A percentile compares a stretch with the other conserved stretches of the same genome.
phyloP scores from a whole-genome alignment of 1,140 invertebrate genomes.

The Hydropsyche tenuis region DNA sequence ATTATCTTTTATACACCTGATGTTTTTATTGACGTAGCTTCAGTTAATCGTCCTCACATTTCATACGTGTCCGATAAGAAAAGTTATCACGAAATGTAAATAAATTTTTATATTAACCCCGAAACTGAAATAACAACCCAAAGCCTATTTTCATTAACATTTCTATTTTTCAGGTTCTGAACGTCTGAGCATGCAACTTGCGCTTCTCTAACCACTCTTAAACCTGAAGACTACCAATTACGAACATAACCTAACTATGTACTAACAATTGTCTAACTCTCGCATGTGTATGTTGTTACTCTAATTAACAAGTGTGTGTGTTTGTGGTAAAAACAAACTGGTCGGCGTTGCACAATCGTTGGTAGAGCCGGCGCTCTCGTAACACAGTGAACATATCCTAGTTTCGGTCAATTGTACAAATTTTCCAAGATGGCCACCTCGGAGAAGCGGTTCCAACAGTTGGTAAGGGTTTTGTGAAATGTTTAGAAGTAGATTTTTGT shows the following conservation, averaged over 20 bases:
- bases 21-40: too few relatives aligned
- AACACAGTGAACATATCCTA: too few relatives aligned
- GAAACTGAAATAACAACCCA: too few relatives aligned
- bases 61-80: too few relatives aligned
- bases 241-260: background rate
- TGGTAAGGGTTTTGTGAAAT: conserved; percentile 54
- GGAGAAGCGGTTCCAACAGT: conserved; percentile 59
- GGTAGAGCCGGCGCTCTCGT: too few relatives aligned
- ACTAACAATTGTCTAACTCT: background rate
- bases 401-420: too few relatives aligned
- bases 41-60: too few relatives aligned
- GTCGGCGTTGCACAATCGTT: background rate
- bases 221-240: background rate
- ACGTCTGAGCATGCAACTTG: conserved; percentile 20
- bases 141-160: too few relatives aligned
- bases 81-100: background rate
- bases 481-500: conserved; percentile 1
- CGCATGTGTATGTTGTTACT: background rate
- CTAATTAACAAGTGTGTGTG: background rate
- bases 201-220: background rate
- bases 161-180: conserved; percentile 27
- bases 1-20: too few relatives aligned
- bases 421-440: conserved; percentile 55
- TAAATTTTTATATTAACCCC: too few relatives aligned
- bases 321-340: background rate